phyloP scores from a whole-genome alignment of 2,888 invertebrate species.

The Habrosyne pyritoides region DNA sequence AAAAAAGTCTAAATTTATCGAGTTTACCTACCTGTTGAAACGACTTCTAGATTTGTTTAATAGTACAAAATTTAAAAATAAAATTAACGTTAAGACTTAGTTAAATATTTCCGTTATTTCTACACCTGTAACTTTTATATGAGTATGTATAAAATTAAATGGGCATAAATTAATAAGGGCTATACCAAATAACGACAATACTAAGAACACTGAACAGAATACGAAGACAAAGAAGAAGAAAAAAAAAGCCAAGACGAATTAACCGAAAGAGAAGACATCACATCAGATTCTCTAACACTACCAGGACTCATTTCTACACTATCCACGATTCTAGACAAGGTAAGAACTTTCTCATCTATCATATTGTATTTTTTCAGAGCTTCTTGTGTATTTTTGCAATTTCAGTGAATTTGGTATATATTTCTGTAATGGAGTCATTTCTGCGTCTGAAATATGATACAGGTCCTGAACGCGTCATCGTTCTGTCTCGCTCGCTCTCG shows the following conservation, averaged over 20 bases:
- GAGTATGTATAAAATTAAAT: constrained; percentile 59
- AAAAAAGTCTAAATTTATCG: constrained; percentile 75
- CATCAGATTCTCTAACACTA: neutral
- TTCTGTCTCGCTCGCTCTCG: constrained; percentile 68
- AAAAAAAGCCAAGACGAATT: constrained; percentile 28
- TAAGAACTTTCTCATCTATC: constrained; percentile 19
- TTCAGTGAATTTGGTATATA: neutral
- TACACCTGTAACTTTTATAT: constrained; percentile 80
- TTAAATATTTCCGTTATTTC: constrained; percentile 79
- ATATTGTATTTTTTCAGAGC: no score
- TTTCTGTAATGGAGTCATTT: neutral
- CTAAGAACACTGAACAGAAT: constrained; percentile 31
- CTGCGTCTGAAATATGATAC: neutral
- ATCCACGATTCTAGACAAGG: constrained; percentile 17
- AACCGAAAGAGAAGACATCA: constrained; percentile 18
- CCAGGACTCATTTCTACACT: neutral
- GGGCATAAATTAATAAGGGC: constrained; percentile 69
- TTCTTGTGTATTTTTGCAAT: neutral
- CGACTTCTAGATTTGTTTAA: constrained; percentile 81
- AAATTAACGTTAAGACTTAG: constrained; percentile 81
- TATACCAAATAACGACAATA: constrained; percentile 65
- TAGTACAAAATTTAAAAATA: constrained; percentile 79
- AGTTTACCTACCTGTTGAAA: constrained; percentile 80
- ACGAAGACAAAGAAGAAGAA: constrained; percentile 41
- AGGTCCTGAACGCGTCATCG: constrained; percentile 13